phyloP scores from a whole-genome alignment of 2,113 vertebrate species.

The Dipodomys spectabilis region DNA sequence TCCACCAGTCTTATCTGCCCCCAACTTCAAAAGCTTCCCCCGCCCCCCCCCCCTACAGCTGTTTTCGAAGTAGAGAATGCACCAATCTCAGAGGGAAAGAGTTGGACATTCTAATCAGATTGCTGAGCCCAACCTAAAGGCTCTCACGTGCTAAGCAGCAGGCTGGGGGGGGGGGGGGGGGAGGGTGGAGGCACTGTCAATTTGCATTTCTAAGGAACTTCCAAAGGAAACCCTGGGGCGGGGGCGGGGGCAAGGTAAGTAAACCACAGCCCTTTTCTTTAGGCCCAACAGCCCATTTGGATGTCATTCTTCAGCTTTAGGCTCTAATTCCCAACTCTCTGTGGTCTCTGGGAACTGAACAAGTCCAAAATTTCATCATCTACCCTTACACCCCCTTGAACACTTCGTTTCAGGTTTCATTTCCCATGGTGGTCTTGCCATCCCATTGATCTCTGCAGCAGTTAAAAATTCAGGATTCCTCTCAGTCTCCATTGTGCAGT shows the following conservation, averaged over 20 bases:
- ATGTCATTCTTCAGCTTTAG: neutral
- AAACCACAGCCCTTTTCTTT: neutral
- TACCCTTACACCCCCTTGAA: too few species aligned
- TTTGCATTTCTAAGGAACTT: conserved; percentile 24
- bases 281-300: neutral
- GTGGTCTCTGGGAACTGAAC: neutral
- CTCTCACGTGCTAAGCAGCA: neutral
- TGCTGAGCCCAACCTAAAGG: neutral
- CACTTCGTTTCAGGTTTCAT: neutral
- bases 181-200: neutral
- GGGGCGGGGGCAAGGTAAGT: too few species aligned
- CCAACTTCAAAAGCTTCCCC: neutral
- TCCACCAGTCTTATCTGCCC: too few species aligned
- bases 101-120: neutral
- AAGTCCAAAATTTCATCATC: neutral
- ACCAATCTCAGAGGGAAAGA: neutral
- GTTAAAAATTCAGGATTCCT: neutral
- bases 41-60: neutral
- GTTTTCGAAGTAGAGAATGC: neutral
- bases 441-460: neutral
- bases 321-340: neutral
- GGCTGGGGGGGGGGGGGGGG: neutral
- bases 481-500: neutral
- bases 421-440: neutral
- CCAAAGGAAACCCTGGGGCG: neutral